Evolutionary conservation across 64 coral and sea anemone genomes (phyloP).

Genomic region (Trachythela sp.): DNA sequence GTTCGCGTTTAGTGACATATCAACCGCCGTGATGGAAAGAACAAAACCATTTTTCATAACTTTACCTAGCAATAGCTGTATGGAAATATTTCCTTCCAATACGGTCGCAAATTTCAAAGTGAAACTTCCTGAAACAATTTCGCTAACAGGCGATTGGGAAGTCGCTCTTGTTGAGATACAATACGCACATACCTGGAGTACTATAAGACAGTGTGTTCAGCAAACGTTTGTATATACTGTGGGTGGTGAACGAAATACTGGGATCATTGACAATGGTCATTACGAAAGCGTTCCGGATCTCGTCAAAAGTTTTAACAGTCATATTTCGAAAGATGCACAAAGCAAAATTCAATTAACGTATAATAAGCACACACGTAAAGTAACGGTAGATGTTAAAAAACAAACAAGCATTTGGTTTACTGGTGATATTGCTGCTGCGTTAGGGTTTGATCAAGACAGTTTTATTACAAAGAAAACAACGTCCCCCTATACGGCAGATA

Average conservation of each 20-base stretch:
- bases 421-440: constrained; percentile 3
- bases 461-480: not conserved
- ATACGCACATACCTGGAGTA: constrained; percentile 41
- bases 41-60: constrained; percentile 17
- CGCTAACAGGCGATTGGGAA: constrained; percentile 14
- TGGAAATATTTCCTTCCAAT: constrained; percentile 40
- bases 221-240: not conserved
- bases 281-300: not conserved
- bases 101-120: constrained; percentile 42
- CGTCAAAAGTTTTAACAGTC: not conserved
- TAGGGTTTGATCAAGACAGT: not conserved
- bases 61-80: constrained; percentile 43
- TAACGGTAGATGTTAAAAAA: too few relatives aligned
- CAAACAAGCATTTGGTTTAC: too few relatives aligned
- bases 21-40: not conserved
- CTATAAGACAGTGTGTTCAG: not conserved
- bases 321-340: not conserved
- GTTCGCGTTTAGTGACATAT: not conserved
- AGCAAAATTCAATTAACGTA: not conserved
- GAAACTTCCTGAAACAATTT: constrained; percentile 2
- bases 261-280: not conserved
- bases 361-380: too few relatives aligned
- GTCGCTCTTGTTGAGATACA: constrained; percentile 42
- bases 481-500: not conserved
- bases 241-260: not conserved